Evolutionary conservation across 2,797 vertebrate species (phyloP).

Genomic region (Gymnoscopelus braueri): DNA sequence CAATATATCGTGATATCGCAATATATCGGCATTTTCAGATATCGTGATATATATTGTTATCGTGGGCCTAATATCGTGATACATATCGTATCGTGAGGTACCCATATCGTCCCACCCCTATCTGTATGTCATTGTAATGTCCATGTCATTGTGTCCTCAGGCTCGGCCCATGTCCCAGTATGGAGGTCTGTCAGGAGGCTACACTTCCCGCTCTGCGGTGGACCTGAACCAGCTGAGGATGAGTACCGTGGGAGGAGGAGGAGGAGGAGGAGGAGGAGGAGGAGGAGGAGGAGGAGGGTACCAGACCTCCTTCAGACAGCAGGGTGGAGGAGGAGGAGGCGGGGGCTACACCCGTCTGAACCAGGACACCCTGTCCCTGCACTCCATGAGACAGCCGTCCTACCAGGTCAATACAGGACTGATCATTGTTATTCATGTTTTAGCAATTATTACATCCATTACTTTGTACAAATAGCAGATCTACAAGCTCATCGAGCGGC

Average conservation of each 20-base stretch:
- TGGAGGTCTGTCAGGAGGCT: slow-evolving; percentile 55
- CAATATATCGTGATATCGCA: too few relatives aligned
- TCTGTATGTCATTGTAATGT: too few relatives aligned
- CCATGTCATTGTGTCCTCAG: slow-evolving; percentile 50
- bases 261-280: not conserved
- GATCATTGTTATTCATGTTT: not conserved
- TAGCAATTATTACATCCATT: too few relatives aligned
- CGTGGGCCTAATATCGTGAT: too few relatives aligned
- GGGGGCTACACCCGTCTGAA: slow-evolving; percentile 53
- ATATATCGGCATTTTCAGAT: too few relatives aligned
- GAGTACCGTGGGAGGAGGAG: slow-evolving; percentile 58
- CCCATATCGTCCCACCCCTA: too few relatives aligned
- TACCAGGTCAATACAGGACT: too few relatives aligned
- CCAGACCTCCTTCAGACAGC: slow-evolving; percentile 39
- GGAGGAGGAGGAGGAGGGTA: slow-evolving; percentile 41
- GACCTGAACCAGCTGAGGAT: slow-evolving; percentile 80
- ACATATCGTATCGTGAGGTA: too few relatives aligned
- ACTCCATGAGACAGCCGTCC: slow-evolving; percentile 72
- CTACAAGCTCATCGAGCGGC: too few relatives aligned
- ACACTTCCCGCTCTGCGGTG: slow-evolving; percentile 86
- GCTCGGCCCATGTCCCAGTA: slow-evolving; percentile 77
- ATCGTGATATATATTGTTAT: too few relatives aligned
- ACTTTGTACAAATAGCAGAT: too few relatives aligned
- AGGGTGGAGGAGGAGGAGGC: slow-evolving; percentile 36
- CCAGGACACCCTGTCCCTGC: slow-evolving; percentile 79